A percentile compares a stretch with the other conserved stretches of the same genome.
These are phyloP conservation scores for Sisyra terminalis DNA, from an alignment of 2,888 invertebrate species.

Conservation along the genomic window DNA sequence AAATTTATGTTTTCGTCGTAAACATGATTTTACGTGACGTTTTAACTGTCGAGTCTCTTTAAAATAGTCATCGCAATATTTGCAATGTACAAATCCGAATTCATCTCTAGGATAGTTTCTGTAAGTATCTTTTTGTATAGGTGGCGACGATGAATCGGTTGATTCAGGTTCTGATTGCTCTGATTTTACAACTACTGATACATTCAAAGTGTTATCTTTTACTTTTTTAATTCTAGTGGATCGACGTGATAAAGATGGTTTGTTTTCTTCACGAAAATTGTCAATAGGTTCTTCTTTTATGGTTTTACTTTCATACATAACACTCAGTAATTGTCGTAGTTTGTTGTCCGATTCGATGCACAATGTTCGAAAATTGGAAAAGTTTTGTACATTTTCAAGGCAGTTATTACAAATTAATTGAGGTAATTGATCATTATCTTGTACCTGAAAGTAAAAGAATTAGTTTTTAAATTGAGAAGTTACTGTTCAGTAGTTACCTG, in stretches of 20 bases:
- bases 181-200: not conserved
- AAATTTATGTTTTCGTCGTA: not conserved
- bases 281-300: too few species aligned
- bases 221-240: too few species aligned
- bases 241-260: too few species aligned
- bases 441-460: too few species aligned
- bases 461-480: not conserved
- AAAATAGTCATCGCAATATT: not conserved
- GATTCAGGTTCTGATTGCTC: not conserved
- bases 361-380: not conserved
- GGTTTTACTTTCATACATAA: too few species aligned
- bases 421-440: too few species aligned
- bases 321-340: not conserved
- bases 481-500: constrained; percentile 2
- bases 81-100: not conserved
- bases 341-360: not conserved
- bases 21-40: not conserved
- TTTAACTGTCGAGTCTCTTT: not conserved
- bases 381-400: not conserved
- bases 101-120: not conserved
- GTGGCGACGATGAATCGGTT: not conserved
- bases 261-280: too few species aligned
- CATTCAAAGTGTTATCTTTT: not conserved
- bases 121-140: not conserved
- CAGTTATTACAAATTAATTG: not conserved